Percentiles rank a stretch among this genome's conserved stretches.
phyloP scores from a whole-genome alignment of 2,113 vertebrate species.

The Ginglymostoma cirratum region DNA sequence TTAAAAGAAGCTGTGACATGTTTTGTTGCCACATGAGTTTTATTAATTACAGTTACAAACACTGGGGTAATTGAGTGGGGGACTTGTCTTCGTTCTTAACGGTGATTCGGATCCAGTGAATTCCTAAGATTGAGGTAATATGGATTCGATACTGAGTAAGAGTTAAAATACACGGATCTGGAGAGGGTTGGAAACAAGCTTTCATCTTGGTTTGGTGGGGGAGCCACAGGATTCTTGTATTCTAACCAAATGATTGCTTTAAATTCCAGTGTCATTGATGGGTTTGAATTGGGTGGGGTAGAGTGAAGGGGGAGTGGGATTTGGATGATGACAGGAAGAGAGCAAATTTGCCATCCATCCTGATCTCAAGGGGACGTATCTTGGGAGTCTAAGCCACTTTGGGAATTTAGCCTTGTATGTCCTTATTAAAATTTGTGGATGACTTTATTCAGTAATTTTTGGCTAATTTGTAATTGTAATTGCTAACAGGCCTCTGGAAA shows the following conservation, averaged over 20 bases:
- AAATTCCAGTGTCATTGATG: not conserved
- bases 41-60: not conserved
- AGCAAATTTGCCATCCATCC: not conserved
- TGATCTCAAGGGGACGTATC: not conserved
- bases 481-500: not conserved
- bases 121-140: not conserved
- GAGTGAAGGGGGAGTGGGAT: not conserved
- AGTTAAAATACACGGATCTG: not conserved
- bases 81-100: not conserved
- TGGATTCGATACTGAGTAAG: not conserved
- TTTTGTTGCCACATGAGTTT: not conserved
- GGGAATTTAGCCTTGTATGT: not conserved
- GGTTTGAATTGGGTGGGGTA: not conserved
- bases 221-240: not conserved
- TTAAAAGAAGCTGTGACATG: not conserved
- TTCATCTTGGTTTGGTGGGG: not conserved
- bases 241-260: not conserved
- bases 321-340: not conserved
- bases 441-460: not conserved
- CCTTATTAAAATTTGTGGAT: not conserved
- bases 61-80: not conserved
- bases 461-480: not conserved
- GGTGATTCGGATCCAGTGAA: not conserved
- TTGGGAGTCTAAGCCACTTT: not conserved
- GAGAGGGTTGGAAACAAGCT: not conserved